Conservation (phyloP, 2,113 vertebrate species). For the Anas platyrhynchos region DNA sequence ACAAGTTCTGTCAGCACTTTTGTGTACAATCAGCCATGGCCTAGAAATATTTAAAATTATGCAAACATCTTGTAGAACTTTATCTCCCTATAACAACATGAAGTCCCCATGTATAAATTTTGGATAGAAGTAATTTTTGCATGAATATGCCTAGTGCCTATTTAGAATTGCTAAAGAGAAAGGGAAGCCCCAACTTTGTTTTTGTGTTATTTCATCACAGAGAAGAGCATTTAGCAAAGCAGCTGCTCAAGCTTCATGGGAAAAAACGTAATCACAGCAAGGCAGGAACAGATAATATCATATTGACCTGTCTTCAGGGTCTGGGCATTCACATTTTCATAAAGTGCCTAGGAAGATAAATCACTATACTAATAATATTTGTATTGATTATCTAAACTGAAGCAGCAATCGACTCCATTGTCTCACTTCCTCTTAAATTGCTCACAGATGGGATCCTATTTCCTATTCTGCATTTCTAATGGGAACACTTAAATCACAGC, state of each 20-base stretch:
- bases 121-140: not conserved
- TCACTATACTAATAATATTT: conserved; percentile 82
- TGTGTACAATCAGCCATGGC: not conserved
- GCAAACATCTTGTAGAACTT: not conserved
- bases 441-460: conserved; percentile 80
- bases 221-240: conserved; percentile 34
- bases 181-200: not conserved
- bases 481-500: conserved; percentile 64
- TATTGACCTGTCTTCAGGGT: conserved; percentile 54
- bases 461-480: conserved; percentile 79
- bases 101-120: not conserved
- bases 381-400: conserved; percentile 82
- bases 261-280: not conserved
- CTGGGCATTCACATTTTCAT: conserved; percentile 58
- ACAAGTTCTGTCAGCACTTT: not conserved
- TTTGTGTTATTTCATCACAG: not conserved
- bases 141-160: fast-evolving
- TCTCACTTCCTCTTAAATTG: conserved; percentile 79
- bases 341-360: conserved; percentile 71
- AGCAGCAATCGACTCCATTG: conserved; percentile 76
- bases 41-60: not conserved
- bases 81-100: not conserved
- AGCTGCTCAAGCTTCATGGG: not conserved
- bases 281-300: conserved; percentile 39
- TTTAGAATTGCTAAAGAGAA: not conserved